Evolutionary conservation across 2,888 invertebrate genomes (phyloP), one percentile per base, ranked within the genome.

Genomic region (Conus canariensis): DNA sequence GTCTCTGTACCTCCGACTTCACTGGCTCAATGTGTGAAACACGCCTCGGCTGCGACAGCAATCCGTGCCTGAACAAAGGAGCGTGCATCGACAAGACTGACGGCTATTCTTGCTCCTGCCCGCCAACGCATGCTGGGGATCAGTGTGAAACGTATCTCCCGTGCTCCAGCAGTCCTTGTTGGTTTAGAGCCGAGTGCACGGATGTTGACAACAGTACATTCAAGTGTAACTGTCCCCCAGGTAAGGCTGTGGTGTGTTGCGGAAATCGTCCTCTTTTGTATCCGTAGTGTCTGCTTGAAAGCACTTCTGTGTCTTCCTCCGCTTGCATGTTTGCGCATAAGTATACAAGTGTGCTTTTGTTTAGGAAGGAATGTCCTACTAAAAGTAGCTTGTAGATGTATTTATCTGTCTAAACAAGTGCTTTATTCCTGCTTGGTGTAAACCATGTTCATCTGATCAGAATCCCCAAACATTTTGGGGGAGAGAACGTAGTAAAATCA

Each of bases 31-130:
- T 19, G 30, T 93, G 92, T 87, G 90, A 91, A 12, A 77, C 14
- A 1, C 59, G 45, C 16, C 10, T 87, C 58, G 59, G 93, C 14
- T 95, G 95, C 90, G 91, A 91, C 30, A 87, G 90, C 8, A 86
- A 90, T 9, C 92, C 93, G 14, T 95, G 95, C 90, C 91, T 92
- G 45, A 93, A 95, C 90, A 93, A 93, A 74, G 94, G 93, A 3
- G 91, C 92, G 10, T 95, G 95, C 89, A 88, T 25, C n/a, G 93
- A 93, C 22, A 88, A 91, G 45, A 88, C 92, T 1, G 82, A 74
- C 56, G 22, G 56, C n/a, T 91, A 93, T 19, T 88, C 91, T 7
- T 95, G 94, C 89, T 22, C 45, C 4, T 94, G 95, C 87, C 82
- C 90, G 1, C 88, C 89, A 3, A 93, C 93, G 16, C 94, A 92